Percentiles rank a stretch among this genome's conserved stretches.
These are phyloP conservation scores for Meteorus sp. DNA, from an alignment of 1,140 invertebrate genomes.

Conservation along the genomic window DNA sequence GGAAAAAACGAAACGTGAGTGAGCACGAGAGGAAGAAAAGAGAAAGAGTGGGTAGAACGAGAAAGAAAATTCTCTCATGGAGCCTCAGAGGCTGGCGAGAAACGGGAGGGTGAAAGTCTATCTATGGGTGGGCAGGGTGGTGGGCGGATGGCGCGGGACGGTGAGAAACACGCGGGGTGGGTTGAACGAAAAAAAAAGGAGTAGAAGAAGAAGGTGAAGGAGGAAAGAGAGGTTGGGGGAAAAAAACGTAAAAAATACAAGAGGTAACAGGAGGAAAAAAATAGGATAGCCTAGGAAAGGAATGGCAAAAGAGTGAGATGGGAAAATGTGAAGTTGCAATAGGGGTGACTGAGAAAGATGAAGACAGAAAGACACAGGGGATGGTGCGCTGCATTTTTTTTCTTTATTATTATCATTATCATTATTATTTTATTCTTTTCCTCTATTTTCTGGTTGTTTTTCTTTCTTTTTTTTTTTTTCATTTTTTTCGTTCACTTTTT, in stretches of 20 bases:
- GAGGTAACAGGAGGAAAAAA: slow-evolving; percentile 53
- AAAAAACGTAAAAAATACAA: slow-evolving; percentile 52
- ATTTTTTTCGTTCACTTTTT: no score
- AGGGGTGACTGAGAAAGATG: slow-evolving; percentile 33
- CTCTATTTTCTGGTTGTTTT: no score
- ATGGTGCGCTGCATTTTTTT: no score
- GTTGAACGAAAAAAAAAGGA: slow-evolving; percentile 14
- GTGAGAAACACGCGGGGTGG: slow-evolving; percentile 9
- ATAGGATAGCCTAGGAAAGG: slow-evolving; percentile 48
- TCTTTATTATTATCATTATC: no score
- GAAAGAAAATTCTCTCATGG: slow-evolving; percentile 35
- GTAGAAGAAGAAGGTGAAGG: slow-evolving; percentile 12
- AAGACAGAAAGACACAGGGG: slow-evolving; percentile 22
- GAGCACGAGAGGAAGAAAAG: slow-evolving; percentile 5
- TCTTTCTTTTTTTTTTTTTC: no score
- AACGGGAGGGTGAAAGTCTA: background rate
- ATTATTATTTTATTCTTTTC: no score
- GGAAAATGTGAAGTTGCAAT: no score
- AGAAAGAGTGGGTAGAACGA: slow-evolving; percentile 7
- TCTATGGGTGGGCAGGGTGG: slow-evolving; percentile 15
- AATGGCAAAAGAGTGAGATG: slow-evolving; percentile 28
- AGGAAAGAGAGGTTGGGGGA: slow-evolving; percentile 32
- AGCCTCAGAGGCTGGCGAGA: slow-evolving; percentile 27
- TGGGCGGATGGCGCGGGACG: background rate
- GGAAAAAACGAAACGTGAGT: slow-evolving; percentile 37